Conservation (phyloP, 92 coral and sea anemone genomes). For the Heteractis magnifica region DNA sequence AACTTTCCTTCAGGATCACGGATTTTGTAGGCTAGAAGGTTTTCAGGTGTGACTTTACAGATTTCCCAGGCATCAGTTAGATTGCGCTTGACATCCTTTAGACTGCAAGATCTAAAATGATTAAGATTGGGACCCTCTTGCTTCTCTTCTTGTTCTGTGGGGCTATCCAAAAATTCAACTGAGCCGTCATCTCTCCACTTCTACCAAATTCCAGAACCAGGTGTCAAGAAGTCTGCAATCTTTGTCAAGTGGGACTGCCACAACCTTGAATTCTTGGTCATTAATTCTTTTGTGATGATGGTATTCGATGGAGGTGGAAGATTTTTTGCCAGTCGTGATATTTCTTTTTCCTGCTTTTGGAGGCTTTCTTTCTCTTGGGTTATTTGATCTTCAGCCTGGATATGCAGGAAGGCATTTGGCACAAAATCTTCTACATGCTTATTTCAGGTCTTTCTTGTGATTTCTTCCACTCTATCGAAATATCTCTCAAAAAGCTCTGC, state of each 20-base stretch:
- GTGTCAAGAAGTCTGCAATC: constrained; percentile 25
- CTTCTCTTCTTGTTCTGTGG: too few species aligned
- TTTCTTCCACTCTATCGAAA: constrained; percentile 33
- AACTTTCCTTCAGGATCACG: too few species aligned
- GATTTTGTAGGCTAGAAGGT: too few species aligned
- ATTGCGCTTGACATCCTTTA: too few species aligned
- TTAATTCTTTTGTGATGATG: constrained; percentile 11
- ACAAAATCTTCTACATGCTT: constrained; percentile 34
- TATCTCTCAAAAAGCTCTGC: constrained; percentile 42
- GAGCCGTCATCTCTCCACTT: constrained; percentile 41
- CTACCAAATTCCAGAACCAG: constrained; percentile 32
- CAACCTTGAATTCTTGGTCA: constrained; percentile 12
- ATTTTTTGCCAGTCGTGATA: constrained; percentile 26
- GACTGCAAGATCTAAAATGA: too few species aligned
- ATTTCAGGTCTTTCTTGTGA: constrained; percentile 42
- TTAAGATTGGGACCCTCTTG: too few species aligned
- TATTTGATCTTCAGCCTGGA: constrained; percentile 31
- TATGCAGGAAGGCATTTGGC: constrained; percentile 34
- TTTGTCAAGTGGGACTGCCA: constrained; percentile 40
- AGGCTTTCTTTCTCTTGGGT: background rate
- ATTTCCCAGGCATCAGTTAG: too few species aligned
- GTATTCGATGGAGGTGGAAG: constrained; percentile 31
- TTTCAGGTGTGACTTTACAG: too few species aligned
- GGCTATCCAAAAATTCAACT: too few species aligned
- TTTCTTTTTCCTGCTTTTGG: constrained; percentile 25